phyloP scores from a whole-genome alignment of 2,888 invertebrate species.

The Trichogramma evanescens region DNA sequence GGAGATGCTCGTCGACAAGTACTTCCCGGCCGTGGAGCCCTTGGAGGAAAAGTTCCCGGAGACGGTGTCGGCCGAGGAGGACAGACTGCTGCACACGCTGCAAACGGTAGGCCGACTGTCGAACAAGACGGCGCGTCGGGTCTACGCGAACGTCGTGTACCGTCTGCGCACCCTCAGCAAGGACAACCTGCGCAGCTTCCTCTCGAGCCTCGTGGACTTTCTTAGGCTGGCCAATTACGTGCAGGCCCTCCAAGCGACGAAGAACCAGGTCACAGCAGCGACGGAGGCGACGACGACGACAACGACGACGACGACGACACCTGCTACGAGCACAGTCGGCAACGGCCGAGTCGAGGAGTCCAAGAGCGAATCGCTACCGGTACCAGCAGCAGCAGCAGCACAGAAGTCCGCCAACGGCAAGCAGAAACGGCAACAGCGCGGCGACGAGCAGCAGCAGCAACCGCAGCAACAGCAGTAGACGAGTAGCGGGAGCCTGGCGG shows the following conservation, averaged over 20 bases:
- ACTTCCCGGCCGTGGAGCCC: constrained; percentile 54
- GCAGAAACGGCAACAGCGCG: neutral
- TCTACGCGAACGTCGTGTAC: constrained; percentile 60
- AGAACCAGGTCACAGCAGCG: neutral
- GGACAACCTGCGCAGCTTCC: constrained; percentile 35
- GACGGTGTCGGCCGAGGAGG: constrained; percentile 54
- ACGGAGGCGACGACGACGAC: neutral
- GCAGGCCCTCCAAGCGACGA: constrained; percentile 24
- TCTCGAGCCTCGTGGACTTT: constrained; percentile 37
- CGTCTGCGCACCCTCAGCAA: constrained; percentile 50
- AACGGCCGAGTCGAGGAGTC: neutral
- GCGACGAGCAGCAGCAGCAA: neutral
- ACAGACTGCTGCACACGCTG: constrained; percentile 64
- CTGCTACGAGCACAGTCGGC: neutral
- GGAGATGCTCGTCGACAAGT: constrained; percentile 67
- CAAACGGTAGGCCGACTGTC: constrained; percentile 68
- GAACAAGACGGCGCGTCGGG: constrained; percentile 63
- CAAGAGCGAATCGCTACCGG: neutral
- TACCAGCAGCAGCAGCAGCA: neutral
- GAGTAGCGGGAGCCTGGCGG: neutral
- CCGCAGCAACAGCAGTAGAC: neutral
- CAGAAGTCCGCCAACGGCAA: neutral
- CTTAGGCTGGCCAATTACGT: constrained; percentile 37
- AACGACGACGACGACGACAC: neutral
- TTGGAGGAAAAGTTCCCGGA: constrained; percentile 37